These are phyloP conservation scores for Pseudococcus viburni DNA, from an alignment of 2,888 invertebrate species.

Conservation along the genomic window DNA sequence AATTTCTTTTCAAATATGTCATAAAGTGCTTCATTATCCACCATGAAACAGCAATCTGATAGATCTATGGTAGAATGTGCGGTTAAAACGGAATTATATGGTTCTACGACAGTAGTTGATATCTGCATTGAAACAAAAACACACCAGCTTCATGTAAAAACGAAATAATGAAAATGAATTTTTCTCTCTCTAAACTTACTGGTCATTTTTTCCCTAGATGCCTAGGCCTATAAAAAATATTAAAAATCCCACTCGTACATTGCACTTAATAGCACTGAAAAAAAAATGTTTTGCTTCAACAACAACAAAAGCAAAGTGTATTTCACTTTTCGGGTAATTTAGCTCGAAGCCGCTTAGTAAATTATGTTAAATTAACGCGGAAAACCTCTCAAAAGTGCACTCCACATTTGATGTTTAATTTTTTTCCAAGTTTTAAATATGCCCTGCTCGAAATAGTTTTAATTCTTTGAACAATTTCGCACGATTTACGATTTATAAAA, in stretches of 20 bases:
- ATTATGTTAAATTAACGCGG: conserved; percentile 52
- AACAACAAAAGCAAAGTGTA: conserved; percentile 1
- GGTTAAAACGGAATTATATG: conserved; percentile 71
- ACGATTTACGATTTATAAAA: conserved; percentile 31
- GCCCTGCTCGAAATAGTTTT: neutral
- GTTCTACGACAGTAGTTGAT: conserved; percentile 71
- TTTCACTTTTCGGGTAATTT: conserved; percentile 54
- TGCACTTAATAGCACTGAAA: conserved; percentile 10
- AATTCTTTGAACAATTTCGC: neutral
- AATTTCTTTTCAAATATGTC: conserved; percentile 75
- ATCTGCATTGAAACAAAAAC: conserved; percentile 74
- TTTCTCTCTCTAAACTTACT: too few species aligned
- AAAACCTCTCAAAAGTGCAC: conserved; percentile 47
- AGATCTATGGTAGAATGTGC: conserved; percentile 71
- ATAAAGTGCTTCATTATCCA: conserved; percentile 71
- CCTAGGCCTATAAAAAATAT: neutral
- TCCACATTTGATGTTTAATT: conserved; percentile 24
- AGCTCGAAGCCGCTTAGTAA: neutral
- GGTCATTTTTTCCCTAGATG: neutral
- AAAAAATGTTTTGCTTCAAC: neutral
- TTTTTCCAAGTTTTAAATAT: neutral
- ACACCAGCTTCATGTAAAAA: neutral
- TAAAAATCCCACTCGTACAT: neutral
- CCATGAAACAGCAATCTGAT: conserved; percentile 71
- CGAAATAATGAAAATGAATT: too few species aligned